Evolutionary conservation across 2,888 invertebrate genomes (phyloP).

Genomic region (Rhaphigaster nebulosa): DNA sequence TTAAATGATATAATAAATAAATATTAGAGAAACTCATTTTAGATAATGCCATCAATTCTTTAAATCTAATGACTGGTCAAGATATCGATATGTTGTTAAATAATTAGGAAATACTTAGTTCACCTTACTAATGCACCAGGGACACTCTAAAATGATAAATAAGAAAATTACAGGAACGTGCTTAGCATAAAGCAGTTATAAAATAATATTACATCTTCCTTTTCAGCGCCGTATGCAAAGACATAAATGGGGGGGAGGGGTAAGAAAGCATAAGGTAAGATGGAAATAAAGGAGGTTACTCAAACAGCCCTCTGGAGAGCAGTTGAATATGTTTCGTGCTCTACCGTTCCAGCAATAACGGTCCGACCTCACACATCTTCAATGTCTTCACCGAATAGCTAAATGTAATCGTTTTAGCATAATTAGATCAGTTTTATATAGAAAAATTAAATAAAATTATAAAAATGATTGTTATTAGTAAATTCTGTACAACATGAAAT

Average conservation of each 20-base stretch:
- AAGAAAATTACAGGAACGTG: background rate
- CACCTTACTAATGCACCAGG: background rate
- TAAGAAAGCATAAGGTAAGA: slow-evolving; percentile 26
- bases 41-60: no score
- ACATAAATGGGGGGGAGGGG: slow-evolving; percentile 14
- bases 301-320: background rate
- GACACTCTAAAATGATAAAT: background rate
- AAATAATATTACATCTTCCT: background rate
- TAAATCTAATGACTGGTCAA: no score
- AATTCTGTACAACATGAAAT: no score
- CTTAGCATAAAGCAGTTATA: background rate
- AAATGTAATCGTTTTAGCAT: background rate
- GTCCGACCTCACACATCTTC: background rate
- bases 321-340: background rate
- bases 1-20: no score
- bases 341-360: background rate
- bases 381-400: background rate
- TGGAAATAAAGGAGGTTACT: slow-evolving; percentile 31
- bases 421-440: background rate
- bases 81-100: no score
- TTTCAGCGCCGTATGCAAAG: background rate
- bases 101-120: background rate
- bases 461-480: no score
- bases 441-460: background rate
- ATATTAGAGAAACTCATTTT: no score